Percentiles rank a stretch among this genome's conserved stretches.
Conservation (phyloP, 2,113 vertebrate species). For the Tragelaphus scriptus region DNA sequence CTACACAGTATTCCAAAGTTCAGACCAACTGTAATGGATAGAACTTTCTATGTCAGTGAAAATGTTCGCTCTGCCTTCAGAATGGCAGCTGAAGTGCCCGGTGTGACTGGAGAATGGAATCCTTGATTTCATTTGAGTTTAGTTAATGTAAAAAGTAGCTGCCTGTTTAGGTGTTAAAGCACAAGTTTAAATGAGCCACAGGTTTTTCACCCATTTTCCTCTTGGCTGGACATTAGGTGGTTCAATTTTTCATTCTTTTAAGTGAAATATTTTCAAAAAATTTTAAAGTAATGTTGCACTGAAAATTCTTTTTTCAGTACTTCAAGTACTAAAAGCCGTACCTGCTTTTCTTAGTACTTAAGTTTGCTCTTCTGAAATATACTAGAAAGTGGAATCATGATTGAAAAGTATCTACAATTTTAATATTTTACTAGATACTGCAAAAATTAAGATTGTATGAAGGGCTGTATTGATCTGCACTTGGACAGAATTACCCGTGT, state of each 20-base stretch:
- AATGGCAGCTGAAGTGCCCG: background rate
- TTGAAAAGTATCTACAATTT: background rate
- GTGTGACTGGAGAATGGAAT: background rate
- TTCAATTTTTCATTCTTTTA: constrained; percentile 4
- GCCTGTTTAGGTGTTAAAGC: background rate
- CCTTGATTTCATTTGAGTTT: background rate
- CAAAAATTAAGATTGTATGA: background rate
- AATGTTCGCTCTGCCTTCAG: too few species aligned
- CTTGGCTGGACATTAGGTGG: background rate
- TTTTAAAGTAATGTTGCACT: background rate
- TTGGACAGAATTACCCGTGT: background rate
- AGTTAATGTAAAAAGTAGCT: background rate
- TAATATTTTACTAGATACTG: background rate
- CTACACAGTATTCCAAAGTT: background rate
- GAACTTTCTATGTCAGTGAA: background rate
- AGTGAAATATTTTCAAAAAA: background rate
- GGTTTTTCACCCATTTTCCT: background rate
- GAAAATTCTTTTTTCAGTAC: background rate
- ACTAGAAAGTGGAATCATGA: background rate
- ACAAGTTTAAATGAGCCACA: background rate
- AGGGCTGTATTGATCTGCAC: background rate
- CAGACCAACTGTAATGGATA: background rate
- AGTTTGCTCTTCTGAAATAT: background rate
- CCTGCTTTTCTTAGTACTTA: background rate
- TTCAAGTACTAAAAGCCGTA: background rate